A percentile compares a stretch with the other conserved stretches of the same genome.
phyloP scores from a whole-genome alignment of 2,797 vertebrate genomes.

The Mormyrus hasselquistii region DNA sequence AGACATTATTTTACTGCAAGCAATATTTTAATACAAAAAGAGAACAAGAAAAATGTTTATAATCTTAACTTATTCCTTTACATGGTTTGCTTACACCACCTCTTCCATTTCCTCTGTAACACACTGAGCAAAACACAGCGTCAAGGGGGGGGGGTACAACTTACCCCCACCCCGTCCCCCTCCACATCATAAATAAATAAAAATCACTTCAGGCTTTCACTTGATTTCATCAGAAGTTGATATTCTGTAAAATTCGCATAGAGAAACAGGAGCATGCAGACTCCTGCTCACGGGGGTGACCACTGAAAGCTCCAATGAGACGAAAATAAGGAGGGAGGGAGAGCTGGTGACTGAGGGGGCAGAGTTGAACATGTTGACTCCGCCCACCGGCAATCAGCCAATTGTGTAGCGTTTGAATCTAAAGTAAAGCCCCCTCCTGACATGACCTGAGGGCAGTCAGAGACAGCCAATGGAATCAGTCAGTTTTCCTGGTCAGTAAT shows the following conservation, averaged over 20 bases:
- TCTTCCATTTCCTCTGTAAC: conserved; percentile 41
- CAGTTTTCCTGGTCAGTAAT: conserved; percentile 46
- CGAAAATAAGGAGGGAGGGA: conserved; percentile 40
- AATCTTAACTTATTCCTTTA: conserved; percentile 64
- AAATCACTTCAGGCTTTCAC: conserved; percentile 60
- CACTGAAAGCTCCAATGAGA: conserved; percentile 49
- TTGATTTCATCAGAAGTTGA: conserved; percentile 53
- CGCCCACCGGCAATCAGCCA: conserved; percentile 38
- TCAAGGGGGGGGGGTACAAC: conserved; percentile 46
- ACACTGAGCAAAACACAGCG: conserved; percentile 57
- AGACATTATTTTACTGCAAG: conserved; percentile 61
- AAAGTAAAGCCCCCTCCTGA: conserved; percentile 62
- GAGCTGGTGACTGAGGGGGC: conserved; percentile 14
- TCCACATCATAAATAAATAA: conserved; percentile 72
- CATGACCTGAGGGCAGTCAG: conserved; percentile 52
- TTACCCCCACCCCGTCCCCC: conserved; percentile 30
- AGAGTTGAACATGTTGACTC: not conserved
- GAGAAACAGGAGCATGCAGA: conserved; percentile 43
- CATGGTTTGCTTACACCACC: conserved; percentile 50
- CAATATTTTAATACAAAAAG: conserved; percentile 79
- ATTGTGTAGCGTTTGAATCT: conserved; percentile 47
- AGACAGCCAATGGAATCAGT: conserved; percentile 53
- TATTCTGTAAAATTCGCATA: conserved; percentile 51
- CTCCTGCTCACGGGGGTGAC: conserved; percentile 39
- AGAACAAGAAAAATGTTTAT: conserved; percentile 64